Base-by-base conservation (phyloP, 92 coral and sea anemone species). In the Phenganax stokvisi region DNA sequence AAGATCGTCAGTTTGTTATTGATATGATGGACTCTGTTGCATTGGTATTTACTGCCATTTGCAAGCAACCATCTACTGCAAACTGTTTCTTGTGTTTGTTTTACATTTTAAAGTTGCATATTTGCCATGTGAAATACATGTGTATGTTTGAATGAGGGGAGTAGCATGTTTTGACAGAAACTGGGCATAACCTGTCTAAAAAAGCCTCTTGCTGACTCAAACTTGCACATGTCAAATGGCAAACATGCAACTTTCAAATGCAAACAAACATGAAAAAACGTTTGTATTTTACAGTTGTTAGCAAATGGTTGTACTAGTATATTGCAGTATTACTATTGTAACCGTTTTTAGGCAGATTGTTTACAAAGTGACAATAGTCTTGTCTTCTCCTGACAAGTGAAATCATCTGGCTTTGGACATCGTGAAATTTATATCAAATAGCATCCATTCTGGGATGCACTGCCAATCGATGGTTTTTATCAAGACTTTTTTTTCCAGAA, bases 21-120 rank as follows among this genome's bases (percentile, higher is more conserved):
- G 79, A 86, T 85, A 94, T 94, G 97, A 83, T 94, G 81, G 75
- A 91, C 60, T 80, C 85, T 75, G 93, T 89, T 20, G 92, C 90
- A 85, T 86, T 87, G 71, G 98, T 94, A 86, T 30, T 84, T 55
- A 17, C 51, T 6, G 4, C 47, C 47, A 37, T 37, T 37, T 37
- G 47, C 47, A 37, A 37, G 47, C 47, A 37, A 37, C 47, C 47
- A 37, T 37, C 47, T 0, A 37, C 47, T 37, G 47, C 47, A 37
- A 37, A 37, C 47, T 37, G 47, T 37, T 37, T 37, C 5, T 37
- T 5, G 5, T 37, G 47, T 37, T 37, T 37, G 47, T 37, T 37
- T 37, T 37, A 37, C 47, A 5, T 37, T 37, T 37, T 37, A 37
- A 37, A 37, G 47, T 37, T 37, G 47, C 47, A 37, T 37, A 0